Conservation (phyloP, 2,888 invertebrate genomes). For the Scaptomyza parva region DNA sequence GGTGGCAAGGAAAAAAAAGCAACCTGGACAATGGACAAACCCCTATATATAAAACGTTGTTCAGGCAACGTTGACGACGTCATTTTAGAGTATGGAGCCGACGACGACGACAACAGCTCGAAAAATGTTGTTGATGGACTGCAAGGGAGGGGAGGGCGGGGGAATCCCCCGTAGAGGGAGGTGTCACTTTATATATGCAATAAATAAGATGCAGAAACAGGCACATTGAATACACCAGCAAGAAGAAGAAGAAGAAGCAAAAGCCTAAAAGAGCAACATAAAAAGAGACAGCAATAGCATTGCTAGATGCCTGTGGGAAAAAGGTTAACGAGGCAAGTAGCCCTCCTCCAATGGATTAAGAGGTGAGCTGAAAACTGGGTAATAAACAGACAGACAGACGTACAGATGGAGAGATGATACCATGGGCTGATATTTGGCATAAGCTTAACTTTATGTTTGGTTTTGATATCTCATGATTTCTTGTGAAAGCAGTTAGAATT, state of each 20-base stretch:
- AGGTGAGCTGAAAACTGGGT: slow-evolving; percentile 4
- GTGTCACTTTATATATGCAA: slow-evolving; percentile 77
- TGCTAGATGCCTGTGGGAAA: slow-evolving; percentile 57
- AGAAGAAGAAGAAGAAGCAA: slow-evolving; percentile 3
- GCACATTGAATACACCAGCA: too few relatives aligned
- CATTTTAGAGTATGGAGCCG: too few relatives aligned
- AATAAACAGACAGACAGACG: slow-evolving; percentile 3
- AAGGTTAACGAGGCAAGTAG: slow-evolving; percentile 73
- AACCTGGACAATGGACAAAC: slow-evolving; percentile 55
- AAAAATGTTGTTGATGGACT: too few relatives aligned
- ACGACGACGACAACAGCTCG: too few relatives aligned
- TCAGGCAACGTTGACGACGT: slow-evolving; percentile 75
- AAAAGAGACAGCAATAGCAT: slow-evolving; percentile 13
- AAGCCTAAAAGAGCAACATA: slow-evolving; percentile 12
- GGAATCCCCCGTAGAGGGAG: slow-evolving; percentile 34
- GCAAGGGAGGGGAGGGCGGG: too few relatives aligned
- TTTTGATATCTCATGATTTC: too few relatives aligned
- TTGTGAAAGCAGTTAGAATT: too few relatives aligned
- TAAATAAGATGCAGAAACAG: slow-evolving; percentile 66
- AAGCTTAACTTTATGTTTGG: slow-evolving; percentile 1
- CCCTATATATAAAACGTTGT: slow-evolving; percentile 61
- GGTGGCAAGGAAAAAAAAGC: background rate
- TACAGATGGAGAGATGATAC: slow-evolving; percentile 20
- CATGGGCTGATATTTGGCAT: slow-evolving; percentile 29
- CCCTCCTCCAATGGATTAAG: slow-evolving; percentile 33